Evolutionary conservation across 2,888 invertebrate species (phyloP).

Genomic region (Drosophila siamana): DNA sequence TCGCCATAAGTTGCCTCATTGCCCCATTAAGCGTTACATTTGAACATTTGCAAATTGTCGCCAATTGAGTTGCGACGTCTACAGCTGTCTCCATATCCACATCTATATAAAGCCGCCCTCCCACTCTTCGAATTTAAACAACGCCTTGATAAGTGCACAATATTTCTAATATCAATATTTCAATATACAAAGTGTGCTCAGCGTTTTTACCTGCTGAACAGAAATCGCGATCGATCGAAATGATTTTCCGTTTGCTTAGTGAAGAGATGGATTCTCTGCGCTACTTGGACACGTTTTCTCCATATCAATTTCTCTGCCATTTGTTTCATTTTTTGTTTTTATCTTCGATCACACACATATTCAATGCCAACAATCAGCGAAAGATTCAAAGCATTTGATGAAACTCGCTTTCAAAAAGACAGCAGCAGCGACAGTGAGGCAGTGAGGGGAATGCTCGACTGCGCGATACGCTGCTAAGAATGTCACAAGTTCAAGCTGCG

Average conservation of each 20-base stretch:
- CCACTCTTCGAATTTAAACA: no score
- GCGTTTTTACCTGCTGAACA: not conserved
- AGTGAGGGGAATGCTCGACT: constrained; percentile 10
- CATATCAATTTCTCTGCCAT: constrained; percentile 23
- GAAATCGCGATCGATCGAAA: not conserved
- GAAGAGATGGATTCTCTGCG: not conserved
- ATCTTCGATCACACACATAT: constrained; percentile 33
- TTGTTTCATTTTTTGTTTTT: constrained; percentile 26
- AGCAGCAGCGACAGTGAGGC: not conserved
- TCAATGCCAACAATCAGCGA: constrained; percentile 15
- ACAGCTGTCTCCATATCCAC: constrained; percentile 7
- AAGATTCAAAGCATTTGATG: constrained; percentile 18
- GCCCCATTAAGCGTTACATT: constrained; percentile 33
- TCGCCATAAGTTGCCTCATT: constrained; percentile 36
- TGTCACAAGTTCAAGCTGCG: not conserved
- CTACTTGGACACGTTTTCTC: constrained; percentile 7
- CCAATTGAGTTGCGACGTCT: no score
- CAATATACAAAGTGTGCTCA: not conserved
- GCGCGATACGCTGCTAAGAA: not conserved
- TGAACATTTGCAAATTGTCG: constrained; percentile 32
- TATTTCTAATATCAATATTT: no score
- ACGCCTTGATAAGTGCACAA: no score
- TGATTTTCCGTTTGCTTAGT: not conserved
- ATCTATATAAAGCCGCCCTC: constrained; percentile 4
- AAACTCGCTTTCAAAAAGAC: constrained; percentile 25